Base-by-base conservation (phyloP, 2,797 vertebrate species). In the Crenuchus spilurus region DNA sequence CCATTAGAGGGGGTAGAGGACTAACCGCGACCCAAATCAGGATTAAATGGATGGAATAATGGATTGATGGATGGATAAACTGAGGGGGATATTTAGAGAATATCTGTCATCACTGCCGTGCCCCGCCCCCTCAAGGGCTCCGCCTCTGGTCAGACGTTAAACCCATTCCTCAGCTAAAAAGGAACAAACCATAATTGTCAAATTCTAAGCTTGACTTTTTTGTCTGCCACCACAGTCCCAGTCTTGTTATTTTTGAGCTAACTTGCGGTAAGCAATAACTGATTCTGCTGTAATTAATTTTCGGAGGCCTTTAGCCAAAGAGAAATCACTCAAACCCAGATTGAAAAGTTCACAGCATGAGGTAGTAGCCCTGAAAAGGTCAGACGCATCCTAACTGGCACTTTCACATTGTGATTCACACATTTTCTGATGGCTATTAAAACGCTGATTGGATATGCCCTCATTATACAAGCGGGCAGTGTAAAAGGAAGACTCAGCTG, bases 251-350 rank as follows among this genome's bases (percentile, higher is more conserved):
- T 10, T 65, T 44, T 2, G 6, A 54, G 18, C 41, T 48, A 24
- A 42, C 39, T 28, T 37, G 28, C n/a, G 6, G 31, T 1, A 52
- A 64, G 66, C 58, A 69, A 31, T 35, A 49, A 74, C 58, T 28
- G 66, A 71, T 67, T 16, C 10, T 20, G 39, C 41, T 42, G 62
- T 41, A 55, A 72, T 79, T 71, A 72, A 74, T 79, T 31, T 73
- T 46, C 39, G 4, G 39, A 65, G 51, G 68, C 73, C 73, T 75
- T 72, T 72, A 57, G 42, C 49, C 22, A 9, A 41, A 55, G 49
- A 77, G 39, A 77, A 74, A 54, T 70, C 78, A 54, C 55, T 65
- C 70, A 65, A 41, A 76, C 6, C 9, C 48, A 22, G 51, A 73
- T 16, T 30, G 62, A 55, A 72, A 75, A 46, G 74, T 80, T 80